A percentile compares a stretch with the other conserved stretches of the same genome.
These are phyloP conservation scores for Mesitornis unicolor DNA, from an alignment of 2,113 vertebrate genomes.

Conservation along the genomic window DNA sequence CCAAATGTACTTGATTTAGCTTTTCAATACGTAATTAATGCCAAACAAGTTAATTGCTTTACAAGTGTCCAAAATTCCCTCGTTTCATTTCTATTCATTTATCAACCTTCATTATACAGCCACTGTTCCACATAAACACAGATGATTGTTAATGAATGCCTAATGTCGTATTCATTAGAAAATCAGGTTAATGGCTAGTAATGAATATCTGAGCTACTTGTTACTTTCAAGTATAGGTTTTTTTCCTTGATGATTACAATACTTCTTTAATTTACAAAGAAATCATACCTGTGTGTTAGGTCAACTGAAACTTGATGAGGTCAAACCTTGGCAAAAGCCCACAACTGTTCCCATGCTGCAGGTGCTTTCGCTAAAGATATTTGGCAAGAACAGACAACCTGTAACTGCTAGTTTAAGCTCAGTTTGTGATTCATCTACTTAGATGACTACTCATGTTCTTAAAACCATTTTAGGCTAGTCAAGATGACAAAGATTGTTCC, in stretches of 20 bases:
- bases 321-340: slow-evolving; percentile 19
- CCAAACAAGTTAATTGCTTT: slow-evolving; percentile 86
- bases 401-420: not conserved
- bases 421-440: not conserved
- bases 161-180: slow-evolving; percentile 83
- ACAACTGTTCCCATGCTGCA: not conserved
- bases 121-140: slow-evolving; percentile 78
- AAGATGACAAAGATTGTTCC: not conserved
- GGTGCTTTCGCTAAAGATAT: not conserved
- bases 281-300: slow-evolving; percentile 64
- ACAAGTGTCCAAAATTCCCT: slow-evolving; percentile 83
- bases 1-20: slow-evolving; percentile 87
- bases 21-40: slow-evolving; percentile 87
- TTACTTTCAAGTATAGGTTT: slow-evolving; percentile 61
- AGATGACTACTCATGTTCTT: not conserved
- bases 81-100: slow-evolving; percentile 81
- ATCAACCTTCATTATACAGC: slow-evolving; percentile 77
- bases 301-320: slow-evolving; percentile 41
- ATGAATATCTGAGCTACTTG: slow-evolving; percentile 70
- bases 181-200: slow-evolving; percentile 81
- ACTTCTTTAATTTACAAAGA: slow-evolving; percentile 55
- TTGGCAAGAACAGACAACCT: not conserved
- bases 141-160: slow-evolving; percentile 83
- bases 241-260: slow-evolving; percentile 40
- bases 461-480: not conserved